Evolutionary conservation across 2,113 vertebrate species (phyloP), one percentile per base, ranked within the genome.

Genomic region (Pelecanoides urinatrix): DNA sequence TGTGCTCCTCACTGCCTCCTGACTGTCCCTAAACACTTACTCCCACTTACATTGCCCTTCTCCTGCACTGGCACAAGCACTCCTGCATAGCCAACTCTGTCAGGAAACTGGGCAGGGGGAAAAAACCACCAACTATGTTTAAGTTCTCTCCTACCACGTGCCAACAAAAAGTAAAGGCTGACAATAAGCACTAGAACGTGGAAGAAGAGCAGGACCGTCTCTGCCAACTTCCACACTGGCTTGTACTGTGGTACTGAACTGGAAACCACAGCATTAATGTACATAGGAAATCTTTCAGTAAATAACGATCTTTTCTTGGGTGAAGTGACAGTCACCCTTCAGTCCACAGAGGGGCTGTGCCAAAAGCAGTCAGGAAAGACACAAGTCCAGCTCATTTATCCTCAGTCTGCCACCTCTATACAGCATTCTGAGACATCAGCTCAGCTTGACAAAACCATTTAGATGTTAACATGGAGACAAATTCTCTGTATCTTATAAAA

Each of bases 121-220:
- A 9, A 22, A 16, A 36, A 10, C 7, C 49, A 38, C 26, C 11
- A 30, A 26, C 11, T 5, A 6, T 2, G 5, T 16, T 65, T 21
- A 62, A 62, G 7, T 76, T 44, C 67, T 45, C 55, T 55, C 8
- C 8, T 59, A 36, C 6, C 12, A 21, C 0, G 0, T 4, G 1
- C 9, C 61, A 73, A 44, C 20, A 80, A 52, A 42, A 89, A 40
- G 12, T 8, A 73, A 38, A 26, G 22, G 17, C 29, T 83, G 38
- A 63, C 38, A 86, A 12, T 2, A 59, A 62, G 18, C 30, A 19
- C 9, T 50, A 23, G 5, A 17, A 76, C 63, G 49, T 9, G 26
- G 56, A 63, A 63, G n/a, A 88, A 38, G 16, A 73, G 36, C 26
- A 73, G 73, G 49, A 63, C 10, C 6, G 1, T 32, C 49, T 67